Conservation (phyloP, 2,797 vertebrate species). For the Apodemus agrarius region DNA sequence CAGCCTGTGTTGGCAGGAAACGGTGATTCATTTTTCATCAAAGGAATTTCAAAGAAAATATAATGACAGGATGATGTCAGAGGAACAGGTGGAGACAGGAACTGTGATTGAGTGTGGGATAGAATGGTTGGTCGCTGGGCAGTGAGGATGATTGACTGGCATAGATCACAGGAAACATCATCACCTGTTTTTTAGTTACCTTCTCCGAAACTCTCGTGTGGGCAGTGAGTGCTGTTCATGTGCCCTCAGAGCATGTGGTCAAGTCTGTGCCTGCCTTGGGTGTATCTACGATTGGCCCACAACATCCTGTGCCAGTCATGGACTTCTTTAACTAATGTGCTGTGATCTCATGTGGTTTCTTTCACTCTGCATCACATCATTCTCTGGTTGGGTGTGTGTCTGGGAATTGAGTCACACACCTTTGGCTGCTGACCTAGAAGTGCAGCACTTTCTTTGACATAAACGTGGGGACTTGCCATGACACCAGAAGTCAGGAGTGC, state of each 20-base stretch:
- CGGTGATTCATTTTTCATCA: slow-evolving; percentile 79
- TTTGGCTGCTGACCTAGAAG: neutral
- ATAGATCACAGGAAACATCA: slow-evolving; percentile 74
- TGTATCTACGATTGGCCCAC: slow-evolving; percentile 56
- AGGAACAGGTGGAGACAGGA: slow-evolving; percentile 77
- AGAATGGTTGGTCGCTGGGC: slow-evolving; percentile 56
- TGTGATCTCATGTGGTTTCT: neutral
- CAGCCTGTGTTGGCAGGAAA: slow-evolving; percentile 71
- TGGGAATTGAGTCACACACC: neutral
- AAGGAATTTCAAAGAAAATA: slow-evolving; percentile 76
- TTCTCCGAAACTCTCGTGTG: slow-evolving; percentile 76
- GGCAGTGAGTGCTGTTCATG: slow-evolving; percentile 71
- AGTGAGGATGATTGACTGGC: slow-evolving; percentile 79
- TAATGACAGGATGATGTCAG: slow-evolving; percentile 74
- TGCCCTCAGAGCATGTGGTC: slow-evolving; percentile 53
- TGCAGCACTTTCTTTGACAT: neutral
- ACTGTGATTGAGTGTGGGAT: slow-evolving; percentile 63
- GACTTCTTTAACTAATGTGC: neutral
- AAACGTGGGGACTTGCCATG: slow-evolving; percentile 27
- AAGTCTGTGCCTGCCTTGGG: slow-evolving; percentile 81
- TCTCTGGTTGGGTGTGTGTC: slow-evolving; percentile 10
- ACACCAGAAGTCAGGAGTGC: slow-evolving; percentile 20
- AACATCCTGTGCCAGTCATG: slow-evolving; percentile 39
- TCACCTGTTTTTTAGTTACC: slow-evolving; percentile 79
- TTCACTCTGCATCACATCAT: neutral